Base-by-base conservation (phyloP, 1,140 invertebrate species). In the Drosophila pallidifrons region DNA sequence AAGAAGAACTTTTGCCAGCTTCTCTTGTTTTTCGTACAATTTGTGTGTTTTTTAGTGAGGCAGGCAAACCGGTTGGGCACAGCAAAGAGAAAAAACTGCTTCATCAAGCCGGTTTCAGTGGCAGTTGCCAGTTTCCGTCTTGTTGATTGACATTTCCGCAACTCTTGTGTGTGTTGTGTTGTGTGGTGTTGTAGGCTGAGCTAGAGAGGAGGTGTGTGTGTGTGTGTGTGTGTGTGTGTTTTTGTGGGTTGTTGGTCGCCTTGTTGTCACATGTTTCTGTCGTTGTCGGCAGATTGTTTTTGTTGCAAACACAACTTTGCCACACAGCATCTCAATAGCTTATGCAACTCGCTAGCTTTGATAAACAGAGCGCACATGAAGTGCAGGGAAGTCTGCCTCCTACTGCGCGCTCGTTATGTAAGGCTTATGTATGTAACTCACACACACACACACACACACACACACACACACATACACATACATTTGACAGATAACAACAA, bases 131-230 rank as follows among this genome's bases (percentile, higher is more conserved):
- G 82, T 86, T 75, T 85, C 82, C 82, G 82, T 82, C 82, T 85
- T 85, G 82, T 81, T 85, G 82, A 85, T 86, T 86, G 82, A 86
- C 82, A 86, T 85, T 81, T 85, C 82, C 82, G 79, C 51, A 28
- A 45, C 13, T 38, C 49, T 58, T 41, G 20, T 38, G 30, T 38
- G 20, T 13, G 5, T 13, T 4, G 10, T 20, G 45, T 1, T 63
- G 20, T 32, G 32, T 32, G 32, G 7, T 5, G 6, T 8, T 32
- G 32, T 25, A 32, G 32, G 8, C 35, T 38, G 35, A 38, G 35
- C 35, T 32, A 32, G 32, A 32, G 32, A 8, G 35, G 6, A 10
- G 35, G 7, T 38, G 35, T 32, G 32, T 32, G 30, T 7, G 30
- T 32, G 7, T 38, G 35, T 32, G 32, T 32, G 30, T 7, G 30